Evolutionary conservation across 1,140 invertebrate species (phyloP).

Genomic region (Campodea augens): DNA sequence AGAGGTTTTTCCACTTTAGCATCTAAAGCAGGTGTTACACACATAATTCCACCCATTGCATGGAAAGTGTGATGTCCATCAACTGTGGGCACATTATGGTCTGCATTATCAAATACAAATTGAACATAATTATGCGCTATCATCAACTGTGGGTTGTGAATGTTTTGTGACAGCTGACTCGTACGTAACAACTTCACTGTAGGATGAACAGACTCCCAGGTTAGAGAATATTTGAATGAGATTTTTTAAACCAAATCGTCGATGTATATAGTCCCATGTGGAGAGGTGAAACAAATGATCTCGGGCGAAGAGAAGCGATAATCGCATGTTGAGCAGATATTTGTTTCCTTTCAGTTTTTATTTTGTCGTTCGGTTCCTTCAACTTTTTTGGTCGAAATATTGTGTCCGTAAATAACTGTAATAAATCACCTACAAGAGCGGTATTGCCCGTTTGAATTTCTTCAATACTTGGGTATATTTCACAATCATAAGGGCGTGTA

Average conservation of each 20-base stretch:
- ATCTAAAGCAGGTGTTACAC: slow-evolving; percentile 8
- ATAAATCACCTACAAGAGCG: background rate
- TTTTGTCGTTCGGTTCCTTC: background rate
- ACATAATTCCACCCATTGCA: slow-evolving; percentile 13
- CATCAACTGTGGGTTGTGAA: slow-evolving; percentile 6
- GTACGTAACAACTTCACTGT: background rate
- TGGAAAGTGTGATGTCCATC: slow-evolving; percentile 15
- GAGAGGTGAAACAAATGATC: background rate
- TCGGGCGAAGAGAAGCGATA: background rate
- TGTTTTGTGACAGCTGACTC: background rate
- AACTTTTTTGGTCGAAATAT: slow-evolving; percentile 1
- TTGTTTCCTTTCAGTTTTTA: background rate
- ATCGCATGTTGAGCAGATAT: background rate
- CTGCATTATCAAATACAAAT: slow-evolving; percentile 14
- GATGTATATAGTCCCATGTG: background rate
- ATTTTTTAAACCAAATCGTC: background rate
- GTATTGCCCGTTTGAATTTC: background rate
- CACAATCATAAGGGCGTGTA: background rate
- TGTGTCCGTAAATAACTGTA: background rate
- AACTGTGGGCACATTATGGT: slow-evolving; percentile 13
- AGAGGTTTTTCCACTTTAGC: background rate
- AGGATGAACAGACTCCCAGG: background rate
- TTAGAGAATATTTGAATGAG: background rate
- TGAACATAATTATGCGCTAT: slow-evolving; percentile 15
- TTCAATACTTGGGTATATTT: background rate